These are phyloP conservation scores for Polydrusus tereticollis DNA, from an alignment of 2,888 invertebrate genomes.

Conservation along the genomic window DNA sequence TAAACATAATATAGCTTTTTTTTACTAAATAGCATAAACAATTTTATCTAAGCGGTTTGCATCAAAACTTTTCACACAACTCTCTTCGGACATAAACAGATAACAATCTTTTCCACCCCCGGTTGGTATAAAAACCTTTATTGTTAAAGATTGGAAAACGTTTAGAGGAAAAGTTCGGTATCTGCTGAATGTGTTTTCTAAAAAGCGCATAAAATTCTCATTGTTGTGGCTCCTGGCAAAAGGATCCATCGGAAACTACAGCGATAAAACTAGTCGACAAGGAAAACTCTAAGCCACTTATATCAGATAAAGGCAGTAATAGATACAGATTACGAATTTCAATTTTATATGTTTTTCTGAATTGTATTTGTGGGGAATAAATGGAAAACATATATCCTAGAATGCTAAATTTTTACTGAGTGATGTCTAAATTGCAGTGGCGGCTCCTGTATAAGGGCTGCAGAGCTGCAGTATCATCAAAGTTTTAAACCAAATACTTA, in stretches of 20 bases:
- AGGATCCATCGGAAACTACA: constrained; percentile 44
- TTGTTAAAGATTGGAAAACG: constrained; percentile 46
- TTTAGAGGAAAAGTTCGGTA: constrained; percentile 44
- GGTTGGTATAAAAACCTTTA: constrained; percentile 21
- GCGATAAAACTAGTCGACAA: constrained; percentile 43
- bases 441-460: too few relatives aligned
- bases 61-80: background rate
- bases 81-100: background rate
- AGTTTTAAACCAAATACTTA: too few relatives aligned
- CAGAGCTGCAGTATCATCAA: too few relatives aligned
- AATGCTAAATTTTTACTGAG: too few relatives aligned
- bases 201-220: constrained; percentile 48
- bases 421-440: too few relatives aligned
- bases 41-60: background rate
- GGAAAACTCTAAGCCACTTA: constrained; percentile 39
- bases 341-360: constrained; percentile 4
- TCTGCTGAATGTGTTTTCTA: constrained; percentile 43
- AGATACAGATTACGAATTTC: constrained; percentile 39
- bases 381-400: background rate
- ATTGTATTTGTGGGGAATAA: background rate
- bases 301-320: constrained; percentile 37
- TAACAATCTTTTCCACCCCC: constrained; percentile 2
- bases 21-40: background rate
- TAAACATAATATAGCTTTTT: background rate
- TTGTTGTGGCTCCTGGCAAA: constrained; percentile 45